A percentile compares a stretch with the other conserved stretches of the same genome.
Conservation (phyloP, 2,888 invertebrate species). For the Prenolepis imparis region DNA sequence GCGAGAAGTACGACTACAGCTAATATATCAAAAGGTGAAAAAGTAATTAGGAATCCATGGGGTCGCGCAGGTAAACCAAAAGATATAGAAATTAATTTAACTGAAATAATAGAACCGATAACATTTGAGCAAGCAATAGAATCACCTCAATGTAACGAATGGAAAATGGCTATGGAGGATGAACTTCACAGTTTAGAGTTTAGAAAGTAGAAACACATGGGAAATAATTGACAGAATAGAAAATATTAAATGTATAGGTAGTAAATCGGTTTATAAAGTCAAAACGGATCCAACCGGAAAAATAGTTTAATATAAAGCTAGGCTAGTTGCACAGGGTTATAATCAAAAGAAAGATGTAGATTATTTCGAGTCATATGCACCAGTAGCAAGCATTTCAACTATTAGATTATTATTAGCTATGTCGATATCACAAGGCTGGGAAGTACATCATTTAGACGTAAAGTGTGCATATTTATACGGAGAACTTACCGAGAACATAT, state of each 20-base stretch:
- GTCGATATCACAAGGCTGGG: conserved; percentile 11
- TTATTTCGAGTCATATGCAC: conserved; percentile 50
- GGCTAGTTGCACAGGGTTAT: conserved; percentile 45
- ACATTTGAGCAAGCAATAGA: conserved; percentile 46
- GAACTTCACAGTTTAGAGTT: conserved; percentile 14
- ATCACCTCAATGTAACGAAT: conserved; percentile 48
- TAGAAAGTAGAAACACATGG: conserved; percentile 51
- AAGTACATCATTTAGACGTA: conserved; percentile 24
- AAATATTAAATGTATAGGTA: conserved; percentile 41
- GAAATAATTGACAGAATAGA: conserved; percentile 26
- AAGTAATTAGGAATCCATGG: conserved; percentile 49
- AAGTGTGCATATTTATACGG: conserved; percentile 46
- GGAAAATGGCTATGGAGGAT: conserved; percentile 32
- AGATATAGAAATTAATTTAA: conserved; percentile 29
- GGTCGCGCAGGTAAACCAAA: conserved; percentile 43
- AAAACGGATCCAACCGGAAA: conserved; percentile 46
- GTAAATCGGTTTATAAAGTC: conserved; percentile 57
- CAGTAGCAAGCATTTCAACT: conserved; percentile 24
- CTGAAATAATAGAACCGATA: conserved; percentile 40
- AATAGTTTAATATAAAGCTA: conserved; percentile 37
- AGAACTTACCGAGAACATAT: conserved; percentile 30
- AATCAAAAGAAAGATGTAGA: conserved; percentile 28
- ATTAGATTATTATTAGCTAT: conserved; percentile 44
- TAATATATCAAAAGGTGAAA: background rate
- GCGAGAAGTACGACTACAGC: too few species aligned